phyloP scores from a whole-genome alignment of 2,888 invertebrate species.

The Chaitophorus viminalis region DNA sequence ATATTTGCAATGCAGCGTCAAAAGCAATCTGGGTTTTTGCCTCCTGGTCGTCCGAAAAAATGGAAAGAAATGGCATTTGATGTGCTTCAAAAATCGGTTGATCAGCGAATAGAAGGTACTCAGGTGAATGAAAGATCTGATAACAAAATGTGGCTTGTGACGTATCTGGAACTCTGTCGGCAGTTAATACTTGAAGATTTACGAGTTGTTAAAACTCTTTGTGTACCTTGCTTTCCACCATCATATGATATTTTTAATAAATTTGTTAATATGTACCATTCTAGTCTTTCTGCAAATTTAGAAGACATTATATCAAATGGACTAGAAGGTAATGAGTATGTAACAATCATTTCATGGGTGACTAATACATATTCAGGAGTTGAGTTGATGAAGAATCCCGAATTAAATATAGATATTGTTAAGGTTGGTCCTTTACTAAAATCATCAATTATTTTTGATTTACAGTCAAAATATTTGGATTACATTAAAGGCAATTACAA shows the following conservation, averaged over 20 bases:
- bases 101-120: slow-evolving; percentile 90
- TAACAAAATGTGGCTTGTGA: slow-evolving; percentile 95
- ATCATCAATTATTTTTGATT: slow-evolving; percentile 76
- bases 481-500: slow-evolving; percentile 89
- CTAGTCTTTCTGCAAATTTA: slow-evolving; percentile 82
- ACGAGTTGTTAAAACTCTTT: slow-evolving; percentile 87
- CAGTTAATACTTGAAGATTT: slow-evolving; percentile 91
- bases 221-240: slow-evolving; percentile 94
- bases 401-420: slow-evolving; percentile 79
- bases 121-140: slow-evolving; percentile 90
- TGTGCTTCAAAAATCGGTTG: slow-evolving; percentile 81
- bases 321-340: slow-evolving; percentile 95
- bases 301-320: slow-evolving; percentile 88
- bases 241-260: slow-evolving; percentile 91
- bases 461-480: slow-evolving; percentile 85
- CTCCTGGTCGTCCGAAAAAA: slow-evolving; percentile 91
- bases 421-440: slow-evolving; percentile 82
- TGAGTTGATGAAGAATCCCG: slow-evolving; percentile 89
- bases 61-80: slow-evolving; percentile 90
- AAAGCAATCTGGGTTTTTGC: slow-evolving; percentile 67
- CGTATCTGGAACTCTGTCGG: slow-evolving; percentile 87
- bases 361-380: slow-evolving; percentile 88
- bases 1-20: slow-evolving; percentile 77
- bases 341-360: slow-evolving; percentile 92
- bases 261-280: slow-evolving; percentile 94